Base-by-base conservation (phyloP, 2,113 vertebrate genomes). In the Prochilodus magdalenae region DNA sequence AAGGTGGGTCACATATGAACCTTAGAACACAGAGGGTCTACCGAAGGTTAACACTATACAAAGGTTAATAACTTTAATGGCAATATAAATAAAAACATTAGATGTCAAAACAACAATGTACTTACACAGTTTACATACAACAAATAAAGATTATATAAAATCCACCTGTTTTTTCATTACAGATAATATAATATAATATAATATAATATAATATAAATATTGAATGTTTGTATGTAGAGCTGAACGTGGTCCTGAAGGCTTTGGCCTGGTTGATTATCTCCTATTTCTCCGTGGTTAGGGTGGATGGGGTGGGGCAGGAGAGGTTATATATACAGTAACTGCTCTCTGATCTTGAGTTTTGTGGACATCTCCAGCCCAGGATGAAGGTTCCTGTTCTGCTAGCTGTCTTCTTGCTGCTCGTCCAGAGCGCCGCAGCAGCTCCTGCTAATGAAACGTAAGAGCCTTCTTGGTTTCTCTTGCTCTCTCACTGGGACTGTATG, bases 361-460 rank as follows among this genome's bases (percentile, higher is more conserved):
- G 53, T 16, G 67, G 27, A 1, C 0, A 1, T 5, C 16, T 80
- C 26, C 67, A 27, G 53, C 27, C 0, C 53, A 80, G 55, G 55
- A 80, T 80, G 67, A 24, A 30, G 26, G 24, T 62, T 15, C 27
- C 53, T n/a, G 36, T 4, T 59, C n/a, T 29, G n/a, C 36, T 80
- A 12, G 16, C 55, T 62, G 36, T 20, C 27, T 14, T 71, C 13
- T 5, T 60, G 2, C 44, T 80, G n/a, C 55, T 72, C 44, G 22
- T 80, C 11, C 36, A 14, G 1, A 24, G 11, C 24, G 18, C 18
- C 2, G 24, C 8, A 16, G 26, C 55, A 1, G 18, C 0, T 5
- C 0, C 3, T 24, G 22, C 3, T 0, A 6, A 20, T 29, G 53
- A 60, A 7, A 10, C 18, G 77, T 80, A 80, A 80, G 67, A 49